Evolutionary conservation across 2,113 vertebrate species (phyloP), one percentile per base, ranked within the genome.

Genomic region (Tamias sibiricus): DNA sequence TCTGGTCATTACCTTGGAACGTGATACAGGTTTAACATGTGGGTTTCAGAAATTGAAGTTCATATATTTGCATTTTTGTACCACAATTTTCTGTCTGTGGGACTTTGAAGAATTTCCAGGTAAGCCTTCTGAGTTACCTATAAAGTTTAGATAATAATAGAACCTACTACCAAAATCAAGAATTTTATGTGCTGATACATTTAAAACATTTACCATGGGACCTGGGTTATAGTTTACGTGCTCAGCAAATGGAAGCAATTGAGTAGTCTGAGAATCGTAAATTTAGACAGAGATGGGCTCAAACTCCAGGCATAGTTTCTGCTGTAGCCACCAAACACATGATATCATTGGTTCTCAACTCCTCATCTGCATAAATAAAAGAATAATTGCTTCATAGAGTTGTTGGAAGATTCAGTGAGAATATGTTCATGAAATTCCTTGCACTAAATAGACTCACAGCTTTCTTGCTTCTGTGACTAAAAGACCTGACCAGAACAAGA

Each of bases 81-180:
- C 24, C n/a, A 62, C 47, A 10, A 17, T 59, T 71, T 71, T n/a
- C 66, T 62, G 30, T 22, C 10, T 71, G 11, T 72, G 35, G 24
- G 71, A 81, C n/a, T 85, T 89, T 19, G 26, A 86, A 57, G 69
- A 88, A 54, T 20, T 62, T 71, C 54, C 40, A 72, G 24, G n/a
- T 75, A 89, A 95, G 40, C n/a, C 17, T 80, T 83, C 22, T 79
- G 37, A 87, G 72, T 93, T 42, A 2, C 76, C 84, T 79, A 24
- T n/a, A 74, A 94, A 96, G 66, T 42, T 75, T 22, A 19, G 32
- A 89, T 82, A 40, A 87, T 89, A 49, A 77, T 79, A 59, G 62
- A 87, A 91, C 4, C 62, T 77, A 35, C 44, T 52, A 40, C 10
- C n/a, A 32, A 69, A 79, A 69, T 54, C 24, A 74, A 72, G 74